phyloP scores from a whole-genome alignment of 2,113 vertebrate species.

The Eulacestoma nigropectus region DNA sequence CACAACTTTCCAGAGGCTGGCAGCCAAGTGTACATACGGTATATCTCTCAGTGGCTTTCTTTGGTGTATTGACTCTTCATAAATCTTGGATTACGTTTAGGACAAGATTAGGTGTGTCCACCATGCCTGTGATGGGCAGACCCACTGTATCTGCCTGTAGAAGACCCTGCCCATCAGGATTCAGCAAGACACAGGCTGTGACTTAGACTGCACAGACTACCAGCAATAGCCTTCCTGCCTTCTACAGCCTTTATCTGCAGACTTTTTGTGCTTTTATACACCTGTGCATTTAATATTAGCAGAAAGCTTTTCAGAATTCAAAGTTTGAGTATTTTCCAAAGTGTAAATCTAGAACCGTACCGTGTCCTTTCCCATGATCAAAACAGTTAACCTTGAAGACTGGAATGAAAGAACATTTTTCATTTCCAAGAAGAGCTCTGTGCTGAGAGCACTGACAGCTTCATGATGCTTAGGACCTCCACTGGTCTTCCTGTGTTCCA shows the following conservation, averaged over 20 bases:
- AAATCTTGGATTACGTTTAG: neutral
- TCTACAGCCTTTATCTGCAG: neutral
- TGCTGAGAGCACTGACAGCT: neutral
- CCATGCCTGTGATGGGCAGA: neutral
- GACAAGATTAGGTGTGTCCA: neutral
- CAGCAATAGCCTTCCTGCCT: neutral
- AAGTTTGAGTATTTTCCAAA: neutral
- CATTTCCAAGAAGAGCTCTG: neutral
- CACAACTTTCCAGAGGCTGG: neutral
- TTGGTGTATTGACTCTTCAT: neutral
- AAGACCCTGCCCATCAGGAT: neutral
- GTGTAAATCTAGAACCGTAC: neutral
- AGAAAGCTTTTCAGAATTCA: neutral
- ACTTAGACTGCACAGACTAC: neutral
- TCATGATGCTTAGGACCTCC: neutral
- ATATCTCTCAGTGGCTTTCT: neutral
- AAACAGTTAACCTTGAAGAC: neutral
- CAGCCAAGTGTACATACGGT: neutral
- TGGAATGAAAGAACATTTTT: neutral
- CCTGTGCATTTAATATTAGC: neutral
- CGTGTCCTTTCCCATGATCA: accelerated
- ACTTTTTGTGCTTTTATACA: neutral
- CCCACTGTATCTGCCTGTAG: accelerated
- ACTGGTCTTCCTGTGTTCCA: neutral
- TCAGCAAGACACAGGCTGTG: neutral